Evolutionary conservation across 1,140 invertebrate species (phyloP).

Genomic region (Hypsibius dujardini): DNA sequence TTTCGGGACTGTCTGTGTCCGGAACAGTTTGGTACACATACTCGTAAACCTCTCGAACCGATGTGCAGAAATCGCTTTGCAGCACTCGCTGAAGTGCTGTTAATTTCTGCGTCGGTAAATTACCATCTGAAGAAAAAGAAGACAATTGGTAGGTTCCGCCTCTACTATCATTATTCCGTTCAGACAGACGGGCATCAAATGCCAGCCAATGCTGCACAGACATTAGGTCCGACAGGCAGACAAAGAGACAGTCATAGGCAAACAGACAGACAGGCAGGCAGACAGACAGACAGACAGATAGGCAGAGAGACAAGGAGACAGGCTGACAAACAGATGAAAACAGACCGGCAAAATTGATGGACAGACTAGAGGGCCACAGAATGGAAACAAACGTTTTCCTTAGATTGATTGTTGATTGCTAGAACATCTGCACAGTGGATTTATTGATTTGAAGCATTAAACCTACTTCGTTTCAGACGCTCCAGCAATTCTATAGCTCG

Average conservation of each 20-base stretch:
- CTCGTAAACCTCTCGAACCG: constrained; percentile 93
- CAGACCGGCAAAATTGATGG: constrained; percentile 18
- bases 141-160: too few relatives aligned
- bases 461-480: constrained; percentile 69
- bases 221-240: too few relatives aligned
- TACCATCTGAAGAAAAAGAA: constrained; percentile 52
- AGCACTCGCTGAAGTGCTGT: constrained; percentile 73
- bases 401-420: too few relatives aligned
- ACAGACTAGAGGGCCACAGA: constrained; percentile 20
- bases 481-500: constrained; percentile 80
- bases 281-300: too few relatives aligned
- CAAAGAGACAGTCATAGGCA: too few relatives aligned
- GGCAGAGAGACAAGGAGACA: neutral
- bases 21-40: constrained; percentile 98
- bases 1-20: constrained; percentile 82
- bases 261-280: too few relatives aligned
- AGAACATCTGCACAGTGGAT: too few relatives aligned
- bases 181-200: too few relatives aligned
- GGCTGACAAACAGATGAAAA: constrained; percentile 19
- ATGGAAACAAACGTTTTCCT: too few relatives aligned
- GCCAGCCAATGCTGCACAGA: too few relatives aligned
- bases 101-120: constrained; percentile 82
- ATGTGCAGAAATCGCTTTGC: constrained; percentile 85
- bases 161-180: too few relatives aligned
- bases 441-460: too few relatives aligned